Evolutionary conservation across 2,797 vertebrate genomes (phyloP), one percentile per base, ranked within the genome.

Genomic region (Acanthurus lineatus): DNA sequence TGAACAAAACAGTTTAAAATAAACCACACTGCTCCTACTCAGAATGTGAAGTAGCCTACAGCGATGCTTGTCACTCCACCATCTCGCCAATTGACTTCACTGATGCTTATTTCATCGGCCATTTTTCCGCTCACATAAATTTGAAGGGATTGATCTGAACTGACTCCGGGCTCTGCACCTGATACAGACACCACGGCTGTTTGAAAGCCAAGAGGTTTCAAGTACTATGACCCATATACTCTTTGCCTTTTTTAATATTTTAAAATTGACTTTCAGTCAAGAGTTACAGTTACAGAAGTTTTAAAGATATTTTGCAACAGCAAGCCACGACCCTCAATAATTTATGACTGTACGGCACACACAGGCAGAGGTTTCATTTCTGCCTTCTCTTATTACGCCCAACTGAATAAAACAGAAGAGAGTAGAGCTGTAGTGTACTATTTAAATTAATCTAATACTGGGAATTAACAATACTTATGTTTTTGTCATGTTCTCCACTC

Each of bases 401-500:
- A 65, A 69, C 40, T 68, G 63, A 85, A 76, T 74, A 42, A 80
- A 72, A 70, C 40, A 63, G 40, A 10, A 73, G 57, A 47, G 25
- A 80, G 44, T 9, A 54, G 52, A 76, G 45, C 47, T 28, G 17
- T 25, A 66, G n/a, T 54, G n/a, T 38, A 9, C 65, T 47, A 25
- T 83, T 83, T 67, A 38, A 73, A 81, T 88, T 66, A 57, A 82
- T 83, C 63, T 40, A 77, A 79, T 49, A 16, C 58, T 42, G 58
- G 44, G n/a, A 81, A 83, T 87, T 87, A 83, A 74, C 56, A 64
- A 68, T 76, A 57, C 69, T 54, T 80, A 32, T 83, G 73, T 87
- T 90, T 82, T 89, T 82, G 71, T 63, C 73, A 70, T 84, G 77
- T 82, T 85, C 62, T 73, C 42, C 40, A 42, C 66, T 77, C 45